phyloP scores from a whole-genome alignment of 2,797 vertebrate species.

The Heliangelus exortis region DNA sequence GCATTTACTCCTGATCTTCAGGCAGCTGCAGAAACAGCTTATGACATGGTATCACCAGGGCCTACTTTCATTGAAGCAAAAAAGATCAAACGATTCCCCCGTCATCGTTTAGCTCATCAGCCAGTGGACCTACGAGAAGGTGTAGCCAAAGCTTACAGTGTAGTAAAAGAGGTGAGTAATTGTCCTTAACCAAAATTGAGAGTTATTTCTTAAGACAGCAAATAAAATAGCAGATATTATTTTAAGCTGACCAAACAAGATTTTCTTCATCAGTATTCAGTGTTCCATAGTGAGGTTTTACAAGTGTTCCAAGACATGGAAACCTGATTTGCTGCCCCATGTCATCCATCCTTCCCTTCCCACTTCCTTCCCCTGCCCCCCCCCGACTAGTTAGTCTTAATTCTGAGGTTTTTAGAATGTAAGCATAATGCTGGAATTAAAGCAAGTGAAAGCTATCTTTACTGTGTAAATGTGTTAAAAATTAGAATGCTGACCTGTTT shows the following conservation, averaged over 20 bases:
- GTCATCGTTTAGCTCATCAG: slow-evolving; percentile 91
- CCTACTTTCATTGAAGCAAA: slow-evolving; percentile 88
- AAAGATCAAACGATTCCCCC: slow-evolving; percentile 88
- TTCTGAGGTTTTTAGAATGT: neutral
- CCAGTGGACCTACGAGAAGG: slow-evolving; percentile 96
- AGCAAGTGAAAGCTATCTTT: neutral
- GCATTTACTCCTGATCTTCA: slow-evolving; percentile 56
- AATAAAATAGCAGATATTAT: neutral
- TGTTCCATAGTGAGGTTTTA: too few relatives aligned
- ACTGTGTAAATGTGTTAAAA: neutral
- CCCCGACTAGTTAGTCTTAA: neutral
- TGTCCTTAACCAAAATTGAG: neutral
- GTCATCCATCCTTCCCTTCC: neutral
- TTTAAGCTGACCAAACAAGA: neutral
- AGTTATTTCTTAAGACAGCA: neutral
- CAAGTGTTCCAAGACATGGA: neutral
- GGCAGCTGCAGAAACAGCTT: slow-evolving; percentile 97
- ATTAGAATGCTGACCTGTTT: neutral
- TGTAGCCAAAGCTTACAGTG: slow-evolving; percentile 96
- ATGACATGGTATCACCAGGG: slow-evolving; percentile 98
- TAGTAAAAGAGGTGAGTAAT: slow-evolving; percentile 93
- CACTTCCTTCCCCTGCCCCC: too few relatives aligned
- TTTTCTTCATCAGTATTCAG: neutral
- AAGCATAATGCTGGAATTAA: neutral
- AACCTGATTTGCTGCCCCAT: neutral